Base-by-base conservation (phyloP, 2,888 invertebrate species). In the Ormia ochracea region DNA sequence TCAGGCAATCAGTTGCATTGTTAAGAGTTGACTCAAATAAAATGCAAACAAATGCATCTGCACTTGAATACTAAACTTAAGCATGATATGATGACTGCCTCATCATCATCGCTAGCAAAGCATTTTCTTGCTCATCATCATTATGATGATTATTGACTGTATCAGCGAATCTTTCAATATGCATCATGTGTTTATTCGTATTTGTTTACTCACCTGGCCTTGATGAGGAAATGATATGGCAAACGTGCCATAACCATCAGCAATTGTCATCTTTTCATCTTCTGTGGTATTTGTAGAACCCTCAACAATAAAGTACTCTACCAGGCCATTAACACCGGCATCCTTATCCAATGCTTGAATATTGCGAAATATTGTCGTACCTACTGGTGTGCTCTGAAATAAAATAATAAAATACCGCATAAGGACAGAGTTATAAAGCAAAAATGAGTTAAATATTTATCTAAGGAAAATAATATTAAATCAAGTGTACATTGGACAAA, bases 141-240 rank as follows among this genome's bases (percentile, higher is more conserved):
- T n/a, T n/a, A n/a, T n/a, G n/a, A n/a, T 73, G 31, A 56, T 70
- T 70, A 65, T 77, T 56, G 56, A 65, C 45, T 54, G 21, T 63
- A 76, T 63, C 61, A 69, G 12, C 1, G 21, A 19, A 68, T 54
- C 33, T 54, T 3, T 23, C 23, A 26, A 58, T 33, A 28, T 14
- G 23, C 23, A 23, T 17, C 12, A 41, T 21, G 52, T 45, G 14
- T 21, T n/a, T n/a, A n/a, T n/a, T n/a, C n/a, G 12, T 36, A 45
- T 77, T 72, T 74, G 54, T 69, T 52, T 23, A 83, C 88, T 84
- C 83, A 90, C 90, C 88, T 95, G 94, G 80, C 97, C 96, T 90
- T 96, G 96, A 90, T 96, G 96, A 12, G 96, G 96, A 84, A 95
- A 91, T 82, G 95, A 94, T 89, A 97, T 96, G 81, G 94, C 92